phyloP scores from a whole-genome alignment of 1,140 invertebrate species.

The Pachyrhynchus sulphureomaculatus region DNA sequence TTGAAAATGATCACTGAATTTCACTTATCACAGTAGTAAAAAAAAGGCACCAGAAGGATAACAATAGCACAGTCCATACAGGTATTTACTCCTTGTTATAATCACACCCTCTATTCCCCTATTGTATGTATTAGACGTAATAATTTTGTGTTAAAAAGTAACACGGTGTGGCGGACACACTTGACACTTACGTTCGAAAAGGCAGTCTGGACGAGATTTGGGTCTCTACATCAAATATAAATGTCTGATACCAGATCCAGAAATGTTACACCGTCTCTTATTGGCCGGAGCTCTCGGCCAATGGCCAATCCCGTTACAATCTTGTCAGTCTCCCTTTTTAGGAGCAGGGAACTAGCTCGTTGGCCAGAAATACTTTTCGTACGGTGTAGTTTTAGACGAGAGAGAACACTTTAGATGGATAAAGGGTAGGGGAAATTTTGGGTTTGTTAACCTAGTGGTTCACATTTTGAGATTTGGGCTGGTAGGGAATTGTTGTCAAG shows the following conservation, averaged over 20 bases:
- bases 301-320: constrained; percentile 54
- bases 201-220: constrained; percentile 82
- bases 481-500: constrained; percentile 4
- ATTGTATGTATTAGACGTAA: not conserved
- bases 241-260: constrained; percentile 83
- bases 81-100: not conserved
- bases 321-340: constrained; percentile 65
- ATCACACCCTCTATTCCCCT: not conserved
- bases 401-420: constrained; percentile 30
- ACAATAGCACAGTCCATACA: constrained; percentile 11
- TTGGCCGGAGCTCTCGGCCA: constrained; percentile 54
- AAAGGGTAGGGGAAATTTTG: constrained; percentile 26
- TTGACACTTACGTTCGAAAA: constrained; percentile 81
- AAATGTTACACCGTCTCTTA: constrained; percentile 52
- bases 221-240: constrained; percentile 73
- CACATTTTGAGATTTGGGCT: constrained; percentile 26
- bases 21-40: constrained; percentile 21
- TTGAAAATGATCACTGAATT: constrained; percentile 15
- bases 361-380: constrained; percentile 39
- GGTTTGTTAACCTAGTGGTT: constrained; percentile 40
- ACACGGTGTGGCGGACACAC: constrained; percentile 29
- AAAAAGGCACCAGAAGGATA: constrained; percentile 6
- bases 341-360: constrained; percentile 50
- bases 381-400: constrained; percentile 23
- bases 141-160: not conserved